A percentile compares a stretch with the other conserved stretches of the same genome.
Evolutionary conservation across 2,888 invertebrate species (phyloP).

Genomic region (Molanna angustata): DNA sequence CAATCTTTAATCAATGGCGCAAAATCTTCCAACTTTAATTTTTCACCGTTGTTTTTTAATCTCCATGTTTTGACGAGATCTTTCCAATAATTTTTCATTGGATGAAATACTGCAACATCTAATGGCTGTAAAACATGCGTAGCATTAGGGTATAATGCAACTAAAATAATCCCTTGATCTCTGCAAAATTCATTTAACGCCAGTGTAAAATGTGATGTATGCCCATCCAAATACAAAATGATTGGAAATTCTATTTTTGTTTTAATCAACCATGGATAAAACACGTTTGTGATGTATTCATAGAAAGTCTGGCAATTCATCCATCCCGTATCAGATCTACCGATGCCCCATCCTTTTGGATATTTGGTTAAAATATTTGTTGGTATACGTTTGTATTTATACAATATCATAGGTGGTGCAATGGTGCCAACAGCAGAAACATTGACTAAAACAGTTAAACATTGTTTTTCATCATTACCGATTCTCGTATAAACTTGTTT

Average conservation of each 20-base stretch:
- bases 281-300: conserved; percentile 6
- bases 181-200: not conserved
- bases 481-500: not conserved
- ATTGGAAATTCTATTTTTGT: conserved; percentile 3
- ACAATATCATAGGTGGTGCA: not conserved
- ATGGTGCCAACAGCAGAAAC: not conserved
- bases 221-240: not conserved
- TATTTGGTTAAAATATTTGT: not conserved
- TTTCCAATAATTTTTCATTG: conserved; percentile 1
- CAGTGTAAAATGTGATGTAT: conserved; percentile 3
- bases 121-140: conserved; percentile 6
- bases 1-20: not conserved
- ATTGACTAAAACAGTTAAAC: not conserved
- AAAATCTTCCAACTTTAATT: not conserved
- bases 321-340: conserved; percentile 2
- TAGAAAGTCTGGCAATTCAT: not conserved
- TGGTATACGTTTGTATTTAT: not conserved
- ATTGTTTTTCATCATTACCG: conserved; percentile 1
- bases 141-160: conserved; percentile 2
- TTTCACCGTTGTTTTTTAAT: not conserved
- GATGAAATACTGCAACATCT: conserved; percentile 5
- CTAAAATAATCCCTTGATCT: not conserved
- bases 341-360: not conserved
- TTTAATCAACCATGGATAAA: conserved; percentile 3
- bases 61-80: not conserved